These are phyloP conservation scores for Acestrorhynchus altus DNA, from an alignment of 2,797 vertebrate species.

Conservation along the genomic window DNA sequence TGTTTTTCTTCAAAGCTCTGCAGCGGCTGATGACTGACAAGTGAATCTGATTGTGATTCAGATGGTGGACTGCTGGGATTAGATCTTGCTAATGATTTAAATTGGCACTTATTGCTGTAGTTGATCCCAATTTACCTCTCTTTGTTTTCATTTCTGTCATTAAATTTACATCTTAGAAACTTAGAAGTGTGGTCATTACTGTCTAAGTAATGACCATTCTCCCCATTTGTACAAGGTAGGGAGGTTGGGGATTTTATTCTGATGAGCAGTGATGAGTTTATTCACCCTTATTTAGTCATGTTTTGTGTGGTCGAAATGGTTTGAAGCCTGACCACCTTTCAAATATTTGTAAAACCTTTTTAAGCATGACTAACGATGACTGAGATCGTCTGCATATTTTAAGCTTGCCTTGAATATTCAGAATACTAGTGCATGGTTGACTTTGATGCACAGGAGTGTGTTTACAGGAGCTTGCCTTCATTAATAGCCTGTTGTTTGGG, in stretches of 20 bases:
- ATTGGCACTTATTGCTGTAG: slow-evolving; percentile 2
- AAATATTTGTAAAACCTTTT: not conserved
- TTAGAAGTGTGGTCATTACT: slow-evolving; percentile 1
- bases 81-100: slow-evolving; percentile 27
- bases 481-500: slow-evolving; percentile 41
- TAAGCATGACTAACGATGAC: not conserved
- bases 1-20: slow-evolving; percentile 1
- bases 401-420: not conserved
- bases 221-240: not conserved
- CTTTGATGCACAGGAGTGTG: slow-evolving; percentile 6
- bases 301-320: too few species aligned
- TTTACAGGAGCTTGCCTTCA: slow-evolving; percentile 18
- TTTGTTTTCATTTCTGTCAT: slow-evolving; percentile 30
- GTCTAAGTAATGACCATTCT: not conserved
- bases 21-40: not conserved
- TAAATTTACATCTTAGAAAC: slow-evolving; percentile 9
- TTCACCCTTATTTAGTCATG: not conserved
- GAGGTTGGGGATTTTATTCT: not conserved
- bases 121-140: slow-evolving; percentile 23
- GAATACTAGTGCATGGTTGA: not conserved
- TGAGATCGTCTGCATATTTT: not conserved
- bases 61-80: not conserved
- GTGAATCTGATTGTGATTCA: slow-evolving; percentile 8
- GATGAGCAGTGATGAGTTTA: not conserved
- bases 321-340: too few species aligned